Evolutionary conservation across 2,113 vertebrate species (phyloP), one percentile per base, ranked within the genome.

Genomic region (Mustela nigripes): DNA sequence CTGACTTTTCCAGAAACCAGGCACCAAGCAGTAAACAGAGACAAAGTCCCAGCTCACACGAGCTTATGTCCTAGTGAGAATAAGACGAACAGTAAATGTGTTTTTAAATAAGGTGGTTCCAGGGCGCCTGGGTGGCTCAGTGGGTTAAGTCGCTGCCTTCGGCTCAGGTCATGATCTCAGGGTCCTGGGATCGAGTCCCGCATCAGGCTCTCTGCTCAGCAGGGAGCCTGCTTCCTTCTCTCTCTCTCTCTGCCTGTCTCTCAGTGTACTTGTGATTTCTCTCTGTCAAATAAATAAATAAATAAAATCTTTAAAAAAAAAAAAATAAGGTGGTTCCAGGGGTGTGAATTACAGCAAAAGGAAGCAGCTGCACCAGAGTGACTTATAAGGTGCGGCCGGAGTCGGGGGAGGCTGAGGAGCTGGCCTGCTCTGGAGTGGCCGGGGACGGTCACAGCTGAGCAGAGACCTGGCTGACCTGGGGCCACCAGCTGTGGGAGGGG

Each of bases 371-470:
- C 39, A 50, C 48, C 50, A 11, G 45, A 24, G 19, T 26, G 0
- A 33, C 1, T 4, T 11, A 16, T 12, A 1, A 5, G 87, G 28
- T 31, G 14, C 11, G 5, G 42, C 50, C 50, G 7, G 67, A 4
- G 19, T 18, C 1, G 10, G 18, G 50, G 39, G 76, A 1, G 4
- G 21, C 33, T 2, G 15, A 11, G 60, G 1, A 0, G 14, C 19
- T 24, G 33, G 16, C 56, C 1, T 28, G 50, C 33, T 9, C 56
- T 9, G 1, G 33, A 1, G 1, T 7, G 16, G n/a, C 9, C 42
- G 24, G 22, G 74, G 33, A 48, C 0, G 5, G 28, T n/a, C 39
- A 26, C 22, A 10, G 67, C 5, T 1, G 80, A 71, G 50, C 21
- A 4, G 67, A 89, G 39, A 26, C 69, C 65, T 67, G 33, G 39